Conservation (phyloP, 2,113 vertebrate genomes). For the Eudyptes chrysolophus region DNA sequence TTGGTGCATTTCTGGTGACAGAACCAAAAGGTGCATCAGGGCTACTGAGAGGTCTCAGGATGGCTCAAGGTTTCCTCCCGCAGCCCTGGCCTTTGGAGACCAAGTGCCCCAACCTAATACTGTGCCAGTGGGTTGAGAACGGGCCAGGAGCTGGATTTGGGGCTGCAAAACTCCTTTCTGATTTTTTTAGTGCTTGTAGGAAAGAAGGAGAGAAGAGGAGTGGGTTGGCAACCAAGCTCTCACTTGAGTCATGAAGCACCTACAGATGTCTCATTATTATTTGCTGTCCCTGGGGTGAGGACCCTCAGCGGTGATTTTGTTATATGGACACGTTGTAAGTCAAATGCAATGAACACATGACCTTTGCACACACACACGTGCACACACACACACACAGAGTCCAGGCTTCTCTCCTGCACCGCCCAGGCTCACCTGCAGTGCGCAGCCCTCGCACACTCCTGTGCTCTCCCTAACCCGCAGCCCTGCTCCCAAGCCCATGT, state of each 20-base stretch:
- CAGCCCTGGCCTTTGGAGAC: not conserved
- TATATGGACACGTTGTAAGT: accelerated
- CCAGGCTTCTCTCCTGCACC: not conserved
- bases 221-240: not conserved
- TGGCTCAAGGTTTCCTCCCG: not conserved
- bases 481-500: not conserved
- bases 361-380: not conserved
- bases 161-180: not conserved
- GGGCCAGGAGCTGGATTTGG: not conserved
- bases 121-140: not conserved
- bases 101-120: not conserved
- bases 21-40: not conserved
- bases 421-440: accelerated
- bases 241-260: not conserved
- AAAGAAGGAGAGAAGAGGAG: not conserved
- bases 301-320: not conserved
- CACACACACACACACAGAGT: accelerated
- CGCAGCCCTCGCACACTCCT: accelerated
- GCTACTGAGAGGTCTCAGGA: not conserved
- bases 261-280: not conserved
- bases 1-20: not conserved
- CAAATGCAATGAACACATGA: not conserved
- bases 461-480: accelerated
- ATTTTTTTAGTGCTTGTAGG: not conserved
- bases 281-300: not conserved